Percentiles rank a stretch among this genome's conserved stretches.
Evolutionary conservation across 2,797 vertebrate species (phyloP).

Genomic region (Apogon talboti): DNA sequence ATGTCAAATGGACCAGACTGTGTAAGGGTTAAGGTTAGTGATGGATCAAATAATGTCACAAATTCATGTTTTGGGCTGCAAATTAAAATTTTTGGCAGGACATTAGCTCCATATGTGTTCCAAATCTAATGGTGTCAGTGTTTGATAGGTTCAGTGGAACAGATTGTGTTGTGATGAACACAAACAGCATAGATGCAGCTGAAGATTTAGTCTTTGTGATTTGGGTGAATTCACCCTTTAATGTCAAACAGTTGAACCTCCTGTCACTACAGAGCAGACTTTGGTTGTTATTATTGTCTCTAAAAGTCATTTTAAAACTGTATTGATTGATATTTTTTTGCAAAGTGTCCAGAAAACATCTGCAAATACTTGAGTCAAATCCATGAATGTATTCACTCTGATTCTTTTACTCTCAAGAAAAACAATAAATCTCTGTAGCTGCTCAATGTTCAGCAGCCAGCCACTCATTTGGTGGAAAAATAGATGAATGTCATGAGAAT

Average conservation of each 20-base stretch:
- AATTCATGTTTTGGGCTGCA: too few relatives aligned
- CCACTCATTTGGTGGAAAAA: neutral
- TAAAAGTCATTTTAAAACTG: constrained; percentile 33
- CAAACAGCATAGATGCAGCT: too few relatives aligned
- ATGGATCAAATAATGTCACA: too few relatives aligned
- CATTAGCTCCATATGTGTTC: too few relatives aligned
- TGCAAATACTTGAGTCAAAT: neutral
- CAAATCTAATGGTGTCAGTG: too few relatives aligned
- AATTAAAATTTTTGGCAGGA: too few relatives aligned
- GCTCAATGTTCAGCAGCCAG: constrained; percentile 2
- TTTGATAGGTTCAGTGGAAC: too few relatives aligned
- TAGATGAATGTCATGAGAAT: neutral
- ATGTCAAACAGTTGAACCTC: constrained; percentile 41
- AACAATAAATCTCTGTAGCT: neutral
- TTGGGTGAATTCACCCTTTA: constrained; percentile 30
- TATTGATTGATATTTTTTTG: constrained; percentile 6
- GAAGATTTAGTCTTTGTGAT: constrained; percentile 5
- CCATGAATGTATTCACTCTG: constrained; percentile 1
- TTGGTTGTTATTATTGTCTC: constrained; percentile 36
- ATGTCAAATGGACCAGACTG: too few relatives aligned
- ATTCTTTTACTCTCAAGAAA: constrained; percentile 10
- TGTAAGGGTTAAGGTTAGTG: too few relatives aligned
- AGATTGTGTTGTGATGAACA: too few relatives aligned
- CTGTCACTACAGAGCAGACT: constrained; percentile 79
- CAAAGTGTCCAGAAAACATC: neutral